Base-by-base conservation (phyloP, 2,888 invertebrate genomes). In the Apocheima hispidaria region DNA sequence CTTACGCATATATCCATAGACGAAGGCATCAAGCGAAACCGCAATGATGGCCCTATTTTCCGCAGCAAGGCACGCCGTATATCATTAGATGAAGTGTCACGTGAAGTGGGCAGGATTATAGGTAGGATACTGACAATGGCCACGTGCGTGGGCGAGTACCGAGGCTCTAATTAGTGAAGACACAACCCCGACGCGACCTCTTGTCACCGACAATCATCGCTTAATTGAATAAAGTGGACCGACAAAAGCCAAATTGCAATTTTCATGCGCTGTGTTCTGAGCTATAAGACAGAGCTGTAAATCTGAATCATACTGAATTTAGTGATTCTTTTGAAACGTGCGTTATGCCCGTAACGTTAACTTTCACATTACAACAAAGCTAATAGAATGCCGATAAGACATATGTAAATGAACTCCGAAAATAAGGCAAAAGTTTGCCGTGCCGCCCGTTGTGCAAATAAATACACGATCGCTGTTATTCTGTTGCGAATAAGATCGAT, bases 131-230 rank as follows among this genome's bases (percentile, higher is more conserved):
- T 70, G 74, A 79, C 77, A 79, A 80, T 77, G 69, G 73, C 73
- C 83, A 84, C 82, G 87, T 84, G 84, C 81, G 90, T 87, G 84
- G 89, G 88, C 83, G 85, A 84, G 82, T 81, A 82, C 77, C 78
- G 81, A 82, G 80, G 82, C 77, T 81, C 83, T 90, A 90, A 92
- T 91, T 90, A 90, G 77, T 79, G 78, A 81, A 76, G 81, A 74
- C 78, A 81, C 87, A 87, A 85, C 83, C 87, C 86, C 87, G 80
- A 86, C 89, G 79, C 90, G 91, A 92, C 91, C 92, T 90, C 82
- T 85, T 78, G 87, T 76, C 86, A 82, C 86, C 69, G 74, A 75
- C 91, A 90, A 89, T 90, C 88, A 89, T 82, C 83, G 81, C 75
- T 69, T 87, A 87, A 92, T 90, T 88, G 86, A 84, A 89, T 90